Percentiles rank a stretch among this genome's conserved stretches.
Evolutionary conservation across 2,797 vertebrate species (phyloP).

Genomic region (Craterocephalus amniculus): DNA sequence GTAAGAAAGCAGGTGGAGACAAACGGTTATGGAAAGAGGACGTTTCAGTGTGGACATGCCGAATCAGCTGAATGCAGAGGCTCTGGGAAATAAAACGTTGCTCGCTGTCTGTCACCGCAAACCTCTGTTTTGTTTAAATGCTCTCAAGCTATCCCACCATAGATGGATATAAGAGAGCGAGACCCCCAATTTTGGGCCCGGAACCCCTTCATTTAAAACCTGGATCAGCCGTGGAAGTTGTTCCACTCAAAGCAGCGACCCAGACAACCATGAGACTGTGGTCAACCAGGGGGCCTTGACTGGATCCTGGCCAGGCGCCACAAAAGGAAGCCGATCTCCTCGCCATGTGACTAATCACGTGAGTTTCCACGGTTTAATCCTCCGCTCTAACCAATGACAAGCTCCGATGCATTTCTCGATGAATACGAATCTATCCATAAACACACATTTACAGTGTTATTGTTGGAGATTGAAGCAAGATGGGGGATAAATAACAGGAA

Average conservation of each 20-base stretch:
- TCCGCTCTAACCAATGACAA: conserved; percentile 25
- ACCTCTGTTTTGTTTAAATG: conserved; percentile 67
- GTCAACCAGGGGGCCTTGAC: conserved; percentile 75
- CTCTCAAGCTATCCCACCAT: conserved; percentile 64
- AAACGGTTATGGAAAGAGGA: conserved; percentile 2
- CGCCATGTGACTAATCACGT: conserved; percentile 68
- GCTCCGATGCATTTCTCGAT: conserved; percentile 24
- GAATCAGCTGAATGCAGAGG: conserved; percentile 32
- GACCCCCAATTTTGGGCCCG: conserved; percentile 77
- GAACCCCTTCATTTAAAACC: conserved; percentile 79
- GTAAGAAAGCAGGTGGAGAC: conserved; percentile 12
- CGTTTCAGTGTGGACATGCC: not conserved
- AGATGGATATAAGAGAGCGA: conserved; percentile 60
- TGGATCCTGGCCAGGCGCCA: conserved; percentile 77
- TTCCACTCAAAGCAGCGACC: conserved; percentile 68
- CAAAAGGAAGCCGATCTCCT: conserved; percentile 63
- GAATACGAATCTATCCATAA: conserved; percentile 44
- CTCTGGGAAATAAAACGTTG: conserved; percentile 48
- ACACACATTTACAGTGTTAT: conserved; percentile 41
- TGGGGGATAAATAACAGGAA: not conserved
- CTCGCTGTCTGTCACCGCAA: conserved; percentile 53
- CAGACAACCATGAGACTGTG: conserved; percentile 81
- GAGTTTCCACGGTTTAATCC: conserved; percentile 34
- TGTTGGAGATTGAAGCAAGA: conserved; percentile 10
- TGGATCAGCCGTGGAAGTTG: conserved; percentile 60